A percentile compares a stretch with the other conserved stretches of the same genome.
phyloP scores from a whole-genome alignment of 2,797 vertebrate genomes.

The Tokudaia muenninki region DNA sequence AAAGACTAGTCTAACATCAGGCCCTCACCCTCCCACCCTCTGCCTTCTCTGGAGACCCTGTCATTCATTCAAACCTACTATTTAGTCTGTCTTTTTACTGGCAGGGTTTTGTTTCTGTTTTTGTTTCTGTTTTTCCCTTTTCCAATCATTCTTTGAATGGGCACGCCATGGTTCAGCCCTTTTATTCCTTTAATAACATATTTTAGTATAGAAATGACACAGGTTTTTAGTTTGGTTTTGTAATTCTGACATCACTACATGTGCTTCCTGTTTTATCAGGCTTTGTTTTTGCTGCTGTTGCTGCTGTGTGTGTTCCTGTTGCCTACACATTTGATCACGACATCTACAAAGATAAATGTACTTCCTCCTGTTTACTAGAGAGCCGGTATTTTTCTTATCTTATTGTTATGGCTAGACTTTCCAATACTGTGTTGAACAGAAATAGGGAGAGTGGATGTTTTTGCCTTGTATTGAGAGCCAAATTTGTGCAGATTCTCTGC shows the following conservation, averaged over 20 bases:
- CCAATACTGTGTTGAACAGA: not conserved
- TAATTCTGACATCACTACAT: not conserved
- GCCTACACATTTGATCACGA: not conserved
- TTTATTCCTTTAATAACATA: not conserved
- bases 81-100: not conserved
- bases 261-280: not conserved
- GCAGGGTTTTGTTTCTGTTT: not conserved
- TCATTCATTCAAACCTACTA: not conserved
- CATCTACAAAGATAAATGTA: not conserved
- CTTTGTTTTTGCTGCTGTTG: not conserved
- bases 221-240: not conserved
- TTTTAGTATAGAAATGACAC: not conserved
- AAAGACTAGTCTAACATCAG: not conserved
- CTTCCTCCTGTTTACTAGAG: not conserved
- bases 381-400: not conserved
- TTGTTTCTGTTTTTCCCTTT: not conserved
- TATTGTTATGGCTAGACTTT: not conserved
- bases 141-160: not conserved
- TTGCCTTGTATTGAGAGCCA: not conserved
- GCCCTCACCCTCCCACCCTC: not conserved
- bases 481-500: not conserved
- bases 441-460: not conserved
- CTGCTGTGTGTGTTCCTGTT: not conserved
- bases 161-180: not conserved
- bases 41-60: not conserved